Evolutionary conservation across 2,888 invertebrate species (phyloP), one percentile per base, ranked within the genome.

Genomic region (Lasioglossum lativentre): DNA sequence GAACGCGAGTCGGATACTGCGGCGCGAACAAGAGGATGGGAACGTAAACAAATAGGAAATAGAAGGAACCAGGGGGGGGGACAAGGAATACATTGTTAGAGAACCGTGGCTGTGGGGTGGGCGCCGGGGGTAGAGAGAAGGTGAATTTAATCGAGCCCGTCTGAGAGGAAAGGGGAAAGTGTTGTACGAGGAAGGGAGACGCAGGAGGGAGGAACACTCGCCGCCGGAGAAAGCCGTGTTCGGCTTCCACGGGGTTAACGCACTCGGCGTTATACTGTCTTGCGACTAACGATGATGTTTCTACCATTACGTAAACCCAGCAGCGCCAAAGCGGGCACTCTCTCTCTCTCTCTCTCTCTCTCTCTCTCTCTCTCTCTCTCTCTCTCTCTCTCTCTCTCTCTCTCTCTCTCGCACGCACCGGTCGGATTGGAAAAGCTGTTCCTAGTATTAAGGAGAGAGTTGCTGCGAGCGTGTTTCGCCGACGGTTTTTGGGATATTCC

Each of bases 181-280:
- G 84, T 74, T 81, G 75, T 74, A 73, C 45, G 78, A 74, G 80
- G 82, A 76, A 79, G 79, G 71, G 38, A 19, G 63, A n/a, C 1
- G 80, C 30, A 80, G 75, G 72, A 70, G 68, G 74, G 30, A 34
- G 79, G 80, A 81, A 59, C 73, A 79, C 79, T 81, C 86, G 86
- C 78, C 86, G 86, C 74, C 83, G 89, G 92, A 93, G 93, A 93
- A 93, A 93, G 93, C 92, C 84, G 90, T 86, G 90, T 89, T 90
- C 89, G 88, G 89, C 85, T 87, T 90, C 89, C 90, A 68, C 92
- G 93, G 92, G 93, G 94, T 94, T 90, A 94, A 94, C 87, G 94
- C 90, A 93, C 94, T 90, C 82, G 80, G 68, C 87, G 85, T 90
- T 91, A 90, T 89, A 88, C 86, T 77, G 89, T 83, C 87, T 89